These are phyloP conservation scores for Oegoconia quadripuncta DNA, from an alignment of 2,888 invertebrate species.

Conservation along the genomic window DNA sequence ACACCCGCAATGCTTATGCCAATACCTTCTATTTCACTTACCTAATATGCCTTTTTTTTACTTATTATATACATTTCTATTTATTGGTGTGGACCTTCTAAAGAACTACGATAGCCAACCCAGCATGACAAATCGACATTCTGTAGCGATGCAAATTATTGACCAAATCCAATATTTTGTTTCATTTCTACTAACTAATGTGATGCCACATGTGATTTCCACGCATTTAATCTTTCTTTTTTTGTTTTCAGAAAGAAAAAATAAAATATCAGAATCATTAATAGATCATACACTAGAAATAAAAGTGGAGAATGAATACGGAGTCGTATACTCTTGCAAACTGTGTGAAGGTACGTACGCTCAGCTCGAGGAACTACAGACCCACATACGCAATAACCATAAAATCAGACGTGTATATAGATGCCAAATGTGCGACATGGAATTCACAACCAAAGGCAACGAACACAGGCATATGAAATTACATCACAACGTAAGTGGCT, in stretches of 20 bases:
- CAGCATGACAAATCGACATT: too few relatives aligned
- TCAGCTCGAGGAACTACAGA: not conserved
- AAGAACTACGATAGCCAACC: too few relatives aligned
- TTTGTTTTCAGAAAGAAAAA: conserved; percentile 13
- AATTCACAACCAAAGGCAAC: conserved; percentile 1
- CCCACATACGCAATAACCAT: conserved; percentile 9
- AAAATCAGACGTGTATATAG: not conserved
- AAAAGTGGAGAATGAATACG: conserved; percentile 8
- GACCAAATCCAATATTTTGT: too few relatives aligned
- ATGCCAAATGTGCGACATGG: conserved; percentile 8
- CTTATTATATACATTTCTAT: too few relatives aligned
- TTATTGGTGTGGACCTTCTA: too few relatives aligned
- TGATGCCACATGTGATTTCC: too few relatives aligned
- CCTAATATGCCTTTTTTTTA: too few relatives aligned
- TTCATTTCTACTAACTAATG: too few relatives aligned
- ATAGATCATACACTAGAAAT: not conserved
- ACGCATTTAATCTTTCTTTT: too few relatives aligned
- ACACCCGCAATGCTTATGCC: too few relatives aligned
- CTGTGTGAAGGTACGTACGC: conserved; percentile 9
- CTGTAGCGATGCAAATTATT: too few relatives aligned
- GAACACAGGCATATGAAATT: not conserved
- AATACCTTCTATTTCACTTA: too few relatives aligned
- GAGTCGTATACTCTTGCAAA: conserved; percentile 14
- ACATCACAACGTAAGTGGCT: not conserved
- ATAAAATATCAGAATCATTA: not conserved